A percentile compares a stretch with the other conserved stretches of the same genome.
Conservation (phyloP, 2,113 vertebrate genomes). For the Corythornis vintsioides region DNA sequence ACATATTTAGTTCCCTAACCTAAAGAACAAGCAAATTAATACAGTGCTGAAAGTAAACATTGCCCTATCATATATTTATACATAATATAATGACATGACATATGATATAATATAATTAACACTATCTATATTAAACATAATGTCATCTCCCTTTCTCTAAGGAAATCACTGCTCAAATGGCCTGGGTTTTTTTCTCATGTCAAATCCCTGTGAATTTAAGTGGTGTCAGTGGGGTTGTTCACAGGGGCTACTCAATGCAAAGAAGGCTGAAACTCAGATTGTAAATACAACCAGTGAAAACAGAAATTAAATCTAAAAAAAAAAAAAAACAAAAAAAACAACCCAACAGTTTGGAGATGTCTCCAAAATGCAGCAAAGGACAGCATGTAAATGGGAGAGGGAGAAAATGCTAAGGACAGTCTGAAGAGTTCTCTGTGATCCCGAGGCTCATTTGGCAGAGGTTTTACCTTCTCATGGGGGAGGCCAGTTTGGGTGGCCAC, state of each 20-base stretch:
- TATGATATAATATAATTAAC: neutral
- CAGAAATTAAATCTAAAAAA: neutral
- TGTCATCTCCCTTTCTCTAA: neutral
- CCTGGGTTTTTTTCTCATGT: neutral
- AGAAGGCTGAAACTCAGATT: neutral
- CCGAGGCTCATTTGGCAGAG: too few relatives aligned
- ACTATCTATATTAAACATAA: neutral
- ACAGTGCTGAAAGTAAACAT: neutral
- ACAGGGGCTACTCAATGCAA: neutral
- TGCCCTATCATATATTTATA: neutral
- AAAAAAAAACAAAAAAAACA: neutral
- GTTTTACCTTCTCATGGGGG: too few relatives aligned
- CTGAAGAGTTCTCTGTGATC: too few relatives aligned
- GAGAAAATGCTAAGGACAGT: neutral
- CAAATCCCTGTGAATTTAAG: neutral
- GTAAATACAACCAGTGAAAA: neutral
- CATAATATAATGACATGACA: neutral
- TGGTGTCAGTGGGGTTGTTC: neutral
- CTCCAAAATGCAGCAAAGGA: neutral
- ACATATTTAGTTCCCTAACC: conserved; percentile 86
- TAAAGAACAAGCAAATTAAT: conserved; percentile 43
- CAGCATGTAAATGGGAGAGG: neutral
- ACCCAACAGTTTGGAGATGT: neutral
- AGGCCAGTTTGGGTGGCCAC: too few relatives aligned
- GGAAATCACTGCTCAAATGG: neutral